Evolutionary conservation across 2,888 invertebrate species (phyloP).

Genomic region (Oscheius onirici): DNA sequence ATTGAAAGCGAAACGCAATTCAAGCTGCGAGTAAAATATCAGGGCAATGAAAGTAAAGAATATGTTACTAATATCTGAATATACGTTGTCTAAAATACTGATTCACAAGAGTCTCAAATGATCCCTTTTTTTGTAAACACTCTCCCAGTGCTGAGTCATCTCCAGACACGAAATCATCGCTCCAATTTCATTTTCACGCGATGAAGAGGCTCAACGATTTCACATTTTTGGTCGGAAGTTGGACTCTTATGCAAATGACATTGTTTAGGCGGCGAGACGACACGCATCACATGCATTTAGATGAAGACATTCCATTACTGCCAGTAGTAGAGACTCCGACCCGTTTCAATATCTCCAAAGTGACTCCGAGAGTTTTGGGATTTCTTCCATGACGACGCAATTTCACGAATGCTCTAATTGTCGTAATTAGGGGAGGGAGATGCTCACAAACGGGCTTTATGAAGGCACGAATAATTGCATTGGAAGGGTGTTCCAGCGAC

Average conservation of each 20-base stretch:
- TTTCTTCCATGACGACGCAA: not conserved
- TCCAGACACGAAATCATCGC: no score
- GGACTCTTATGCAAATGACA: constrained; percentile 19
- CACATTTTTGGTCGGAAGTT: constrained; percentile 6
- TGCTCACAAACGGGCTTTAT: constrained; percentile 4
- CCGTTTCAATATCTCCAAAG: constrained; percentile 25
- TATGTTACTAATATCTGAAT: no score
- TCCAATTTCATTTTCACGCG: no score
- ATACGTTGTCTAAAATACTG: no score
- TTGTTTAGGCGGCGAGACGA: constrained; percentile 10
- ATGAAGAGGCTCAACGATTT: no score
- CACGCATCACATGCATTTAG: constrained; percentile 33
- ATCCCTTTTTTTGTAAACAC: no score
- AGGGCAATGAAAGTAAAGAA: no score
- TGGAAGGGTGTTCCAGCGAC: not conserved
- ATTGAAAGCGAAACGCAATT: no score
- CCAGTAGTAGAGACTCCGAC: no score
- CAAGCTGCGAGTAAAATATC: no score
- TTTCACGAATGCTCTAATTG: not conserved
- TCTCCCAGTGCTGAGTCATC: no score
- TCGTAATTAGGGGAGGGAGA: not conserved
- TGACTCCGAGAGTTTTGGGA: not conserved
- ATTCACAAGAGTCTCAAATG: no score
- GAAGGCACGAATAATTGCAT: constrained; percentile 14
- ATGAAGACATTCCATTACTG: constrained; percentile 33